Base-by-base conservation (phyloP, 23 tunicate species). In the Styela clava region DNA sequence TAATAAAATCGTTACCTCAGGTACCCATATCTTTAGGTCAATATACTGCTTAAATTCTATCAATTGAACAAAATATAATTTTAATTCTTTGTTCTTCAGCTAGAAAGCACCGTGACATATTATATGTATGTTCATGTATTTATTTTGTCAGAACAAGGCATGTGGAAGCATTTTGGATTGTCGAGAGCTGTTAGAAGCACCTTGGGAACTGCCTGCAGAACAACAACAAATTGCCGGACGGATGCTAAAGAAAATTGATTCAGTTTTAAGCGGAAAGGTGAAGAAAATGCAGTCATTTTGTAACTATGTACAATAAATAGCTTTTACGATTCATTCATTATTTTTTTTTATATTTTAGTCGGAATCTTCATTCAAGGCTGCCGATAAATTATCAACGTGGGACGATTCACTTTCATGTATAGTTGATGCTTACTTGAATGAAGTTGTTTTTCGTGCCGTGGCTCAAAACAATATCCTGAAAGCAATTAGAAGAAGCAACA, bases 141-240 rank as follows among this genome's bases (percentile, higher is more conserved):
- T n/a, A n/a, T n/a, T n/a, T n/a, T n/a, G n/a, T 5, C 81, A 91
- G 97, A 64, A 74, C 21, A 91, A 86, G 36, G 35, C 88, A 51
- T 83, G 88, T 29, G 97, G 97, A 2, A 51, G 78, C 27, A 86
- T 91, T 2, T 29, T 68, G 16, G 97, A 91, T 36, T 91, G 97
- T 51, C 37, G 81, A 31, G 91, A 86, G 25, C 88, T 79, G 68
- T 64, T 91, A 25, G 69, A 73, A 24, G 67, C 84, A 20, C 97
- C 97, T 0, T 91, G 97, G 97, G 85, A 91, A 35, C 71, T 91
- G 16, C 88, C 91, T 21, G 79, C 79, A 3, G 64, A 79, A 19
- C 82, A 91, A 37, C 97, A 91, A 52, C 88, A 79, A 20, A 30
- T 79, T n/a, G 74, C 97, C n/a, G 97, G 88, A 65, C 34, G 73